Evolutionary conservation across 2,113 vertebrate species (phyloP).

Genomic region (Entelurus aequoreus): DNA sequence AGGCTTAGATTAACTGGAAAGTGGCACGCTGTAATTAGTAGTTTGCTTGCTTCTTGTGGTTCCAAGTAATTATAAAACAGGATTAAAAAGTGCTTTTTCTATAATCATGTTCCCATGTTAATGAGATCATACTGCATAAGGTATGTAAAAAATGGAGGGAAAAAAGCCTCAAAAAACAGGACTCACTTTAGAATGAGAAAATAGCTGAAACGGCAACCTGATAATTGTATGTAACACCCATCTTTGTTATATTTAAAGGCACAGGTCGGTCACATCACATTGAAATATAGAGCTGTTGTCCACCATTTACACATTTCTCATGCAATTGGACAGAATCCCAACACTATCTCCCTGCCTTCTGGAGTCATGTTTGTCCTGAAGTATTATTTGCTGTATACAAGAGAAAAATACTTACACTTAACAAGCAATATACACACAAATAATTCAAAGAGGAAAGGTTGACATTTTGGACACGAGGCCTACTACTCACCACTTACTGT

Average conservation of each 20-base stretch:
- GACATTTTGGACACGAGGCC: conserved; percentile 24
- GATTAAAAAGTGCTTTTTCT: not conserved
- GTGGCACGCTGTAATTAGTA: conserved; percentile 31
- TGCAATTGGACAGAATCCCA: conserved; percentile 45
- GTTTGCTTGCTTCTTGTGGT: conserved; percentile 22
- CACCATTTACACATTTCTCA: conserved; percentile 57
- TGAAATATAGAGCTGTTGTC: conserved; percentile 60
- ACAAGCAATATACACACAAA: conserved; percentile 51
- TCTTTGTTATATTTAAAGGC: conserved; percentile 84
- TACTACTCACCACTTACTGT: conserved; percentile 20
- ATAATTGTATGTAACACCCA: conserved; percentile 72
- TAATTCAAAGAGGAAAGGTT: conserved; percentile 29
- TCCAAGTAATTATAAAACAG: conserved; percentile 18
- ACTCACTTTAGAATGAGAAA: conserved; percentile 67
- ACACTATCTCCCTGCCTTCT: conserved; percentile 47
- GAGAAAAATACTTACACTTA: conserved; percentile 34
- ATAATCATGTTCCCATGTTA: conserved; percentile 40
- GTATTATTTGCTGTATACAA: conserved; percentile 45
- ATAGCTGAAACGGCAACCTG: conserved; percentile 62
- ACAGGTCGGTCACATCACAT: conserved; percentile 84
- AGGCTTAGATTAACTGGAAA: conserved; percentile 43
- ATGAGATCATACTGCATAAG: conserved; percentile 50
- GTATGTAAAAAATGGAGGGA: conserved; percentile 31
- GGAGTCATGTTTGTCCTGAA: conserved; percentile 57
- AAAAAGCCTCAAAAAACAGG: conserved; percentile 65